Percentiles rank a stretch among this genome's conserved stretches.
These are phyloP conservation scores for Falco rusticolus DNA, from an alignment of 2,797 vertebrate genomes.

Conservation along the genomic window DNA sequence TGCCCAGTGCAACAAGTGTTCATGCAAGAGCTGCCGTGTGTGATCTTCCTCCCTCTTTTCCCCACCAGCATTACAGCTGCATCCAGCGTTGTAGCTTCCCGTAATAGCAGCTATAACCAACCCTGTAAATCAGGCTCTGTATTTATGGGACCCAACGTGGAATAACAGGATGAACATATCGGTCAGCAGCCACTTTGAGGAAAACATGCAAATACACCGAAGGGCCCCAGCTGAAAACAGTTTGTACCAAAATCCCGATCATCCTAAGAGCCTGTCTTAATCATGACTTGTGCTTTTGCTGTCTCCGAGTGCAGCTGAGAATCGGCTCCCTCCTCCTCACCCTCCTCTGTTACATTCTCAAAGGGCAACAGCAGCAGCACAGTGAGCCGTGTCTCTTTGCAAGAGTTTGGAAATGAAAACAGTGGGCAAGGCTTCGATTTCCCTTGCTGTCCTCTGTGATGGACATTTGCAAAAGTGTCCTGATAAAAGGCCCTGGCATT, in stretches of 20 bases:
- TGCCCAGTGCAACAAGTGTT: background rate
- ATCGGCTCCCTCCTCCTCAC: background rate
- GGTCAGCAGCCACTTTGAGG: background rate
- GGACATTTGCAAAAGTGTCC: background rate
- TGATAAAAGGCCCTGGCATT: background rate
- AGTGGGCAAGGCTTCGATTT: background rate
- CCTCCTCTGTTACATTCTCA: background rate
- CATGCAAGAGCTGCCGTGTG: background rate
- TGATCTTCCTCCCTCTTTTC: background rate
- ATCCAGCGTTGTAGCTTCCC: background rate
- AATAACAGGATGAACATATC: background rate
- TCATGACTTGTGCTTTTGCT: background rate
- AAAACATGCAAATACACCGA: background rate
- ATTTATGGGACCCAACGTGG: background rate
- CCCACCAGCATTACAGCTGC: background rate
- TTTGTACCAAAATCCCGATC: background rate
- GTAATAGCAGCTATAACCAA: background rate
- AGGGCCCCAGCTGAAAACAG: background rate
- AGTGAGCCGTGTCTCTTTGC: background rate
- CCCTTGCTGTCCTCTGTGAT: accelerated
- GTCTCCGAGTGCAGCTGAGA: background rate
- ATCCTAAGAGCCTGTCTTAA: background rate
- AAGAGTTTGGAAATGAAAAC: background rate
- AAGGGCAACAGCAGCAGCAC: background rate
- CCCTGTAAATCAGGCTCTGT: background rate